Evolutionary conservation across 1,140 invertebrate genomes (phyloP).

Genomic region (Plutomurus gul): DNA sequence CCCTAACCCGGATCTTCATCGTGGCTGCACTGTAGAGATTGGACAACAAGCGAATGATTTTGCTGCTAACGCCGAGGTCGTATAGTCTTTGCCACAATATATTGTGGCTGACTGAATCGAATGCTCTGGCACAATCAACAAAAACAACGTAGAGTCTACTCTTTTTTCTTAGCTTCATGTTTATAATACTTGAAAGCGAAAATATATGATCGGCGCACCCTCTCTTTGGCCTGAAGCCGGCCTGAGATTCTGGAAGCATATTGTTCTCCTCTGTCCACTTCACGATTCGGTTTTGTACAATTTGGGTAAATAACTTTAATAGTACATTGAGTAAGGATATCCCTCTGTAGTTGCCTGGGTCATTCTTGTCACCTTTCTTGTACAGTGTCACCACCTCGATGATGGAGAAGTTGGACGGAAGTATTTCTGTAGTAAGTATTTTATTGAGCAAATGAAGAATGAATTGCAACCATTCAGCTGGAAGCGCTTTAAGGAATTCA

Average conservation of each 20-base stretch:
- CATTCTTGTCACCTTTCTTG: conserved; percentile 50
- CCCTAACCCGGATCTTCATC: neutral
- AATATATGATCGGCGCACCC: conserved; percentile 53
- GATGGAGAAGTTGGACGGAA: neutral
- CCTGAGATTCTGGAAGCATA: conserved; percentile 51
- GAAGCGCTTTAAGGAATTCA: conserved; percentile 55
- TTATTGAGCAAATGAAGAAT: neutral
- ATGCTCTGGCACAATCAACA: conserved; percentile 53
- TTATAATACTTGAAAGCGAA: conserved; percentile 43
- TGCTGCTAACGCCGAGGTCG: conserved; percentile 46
- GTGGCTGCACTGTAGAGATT: conserved; percentile 48
- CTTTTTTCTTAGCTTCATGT: conserved; percentile 27
- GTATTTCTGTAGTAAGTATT: neutral
- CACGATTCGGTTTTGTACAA: conserved; percentile 47
- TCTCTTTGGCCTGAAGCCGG: conserved; percentile 49
- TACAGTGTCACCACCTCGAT: neutral
- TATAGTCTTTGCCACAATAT: conserved; percentile 51
- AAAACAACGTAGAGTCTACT: conserved; percentile 49
- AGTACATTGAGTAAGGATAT: conserved; percentile 52
- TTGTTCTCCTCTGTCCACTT: conserved; percentile 47
- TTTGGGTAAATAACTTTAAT: conserved; percentile 51
- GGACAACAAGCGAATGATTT: conserved; percentile 50
- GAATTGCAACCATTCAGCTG: neutral
- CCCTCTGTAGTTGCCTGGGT: conserved; percentile 52
- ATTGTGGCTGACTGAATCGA: conserved; percentile 49